These are phyloP conservation scores for Physella acuta DNA, from an alignment of 1,140 invertebrate species.

Conservation along the genomic window DNA sequence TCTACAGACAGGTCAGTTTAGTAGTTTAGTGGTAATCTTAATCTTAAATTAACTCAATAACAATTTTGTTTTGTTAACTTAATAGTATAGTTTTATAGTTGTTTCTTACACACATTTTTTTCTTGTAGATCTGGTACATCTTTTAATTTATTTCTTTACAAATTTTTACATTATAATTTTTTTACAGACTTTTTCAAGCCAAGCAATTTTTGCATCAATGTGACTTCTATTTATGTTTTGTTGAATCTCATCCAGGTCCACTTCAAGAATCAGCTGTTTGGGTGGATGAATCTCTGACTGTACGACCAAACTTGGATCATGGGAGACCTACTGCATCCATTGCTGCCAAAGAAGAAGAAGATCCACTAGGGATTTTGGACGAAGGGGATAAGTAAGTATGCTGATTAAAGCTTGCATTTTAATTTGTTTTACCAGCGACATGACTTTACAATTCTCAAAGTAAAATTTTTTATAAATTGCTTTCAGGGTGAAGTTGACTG, in stretches of 20 bases:
- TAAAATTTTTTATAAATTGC: not conserved
- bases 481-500: constrained; percentile 68
- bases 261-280: constrained; percentile 98
- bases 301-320: constrained; percentile 44
- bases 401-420: constrained; percentile 1
- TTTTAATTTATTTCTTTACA: constrained; percentile 1
- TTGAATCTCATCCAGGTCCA: constrained; percentile 71
- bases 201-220: no score
- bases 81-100: not conserved
- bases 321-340: constrained; percentile 49
- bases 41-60: no score
- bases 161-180: no score
- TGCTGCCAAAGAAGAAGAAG: constrained; percentile 66
- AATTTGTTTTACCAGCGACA: not conserved
- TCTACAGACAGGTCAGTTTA: constrained; percentile 51
- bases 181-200: no score
- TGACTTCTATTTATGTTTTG: no score
- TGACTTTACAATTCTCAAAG: not conserved
- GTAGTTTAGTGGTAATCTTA: not conserved
- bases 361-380: constrained; percentile 89
- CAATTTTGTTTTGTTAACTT: not conserved
- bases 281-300: constrained; percentile 79
- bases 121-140: not conserved
- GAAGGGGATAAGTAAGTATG: constrained; percentile 81
- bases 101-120: not conserved